Evolutionary conservation across 2,797 vertebrate genomes (phyloP), one percentile per base, ranked within the genome.

Genomic region (Rhincodon typus): DNA sequence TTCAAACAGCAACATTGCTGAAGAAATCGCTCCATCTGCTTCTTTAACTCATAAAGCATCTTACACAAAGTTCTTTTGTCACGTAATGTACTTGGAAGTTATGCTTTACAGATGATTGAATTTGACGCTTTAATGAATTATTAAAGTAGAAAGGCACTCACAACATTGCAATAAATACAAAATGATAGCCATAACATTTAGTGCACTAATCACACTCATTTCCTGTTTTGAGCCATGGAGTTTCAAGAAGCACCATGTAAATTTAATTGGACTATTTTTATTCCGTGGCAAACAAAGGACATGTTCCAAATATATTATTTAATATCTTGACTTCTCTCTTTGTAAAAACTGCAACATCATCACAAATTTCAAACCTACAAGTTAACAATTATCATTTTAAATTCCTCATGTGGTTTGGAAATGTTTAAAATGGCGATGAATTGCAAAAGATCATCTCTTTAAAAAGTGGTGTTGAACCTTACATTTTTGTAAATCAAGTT

Each of bases 71-170:
- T 69, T 93, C 46, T 84, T 84, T 25, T n/a, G 34, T 66, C 57
- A 8, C 88, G 6, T n/a, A 91, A 91, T n/a, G 34, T 91, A 17
- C 90, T 42, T 13, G 42, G 21, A 93, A 38, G 62, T 93, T 42
- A 93, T 69, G 66, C 90, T 93, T 93, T 42, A 62, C 25, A 30
- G 90, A 93, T 67, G 90, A 93, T 93, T 93, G 53, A 93, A 69
- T 21, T 93, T 8, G 62, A 93, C 62, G n/a, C 90, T 93, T 93
- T 69, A 69, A 93, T 93, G 90, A 69, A 93, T 93, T 93, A 69
- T 38, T 69, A 69, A 93, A 93, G 90, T 93, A 66, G 66, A 93
- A 90, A 42, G 62, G 34, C 90, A 69, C 67, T 69, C 90, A 67
- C 62, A 69, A 93, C 90, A 67, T 67, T 34, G 62, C 62, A 93